Evolutionary conservation across 2,797 vertebrate genomes (phyloP).

Genomic region (Podarcis lilfordi): DNA sequence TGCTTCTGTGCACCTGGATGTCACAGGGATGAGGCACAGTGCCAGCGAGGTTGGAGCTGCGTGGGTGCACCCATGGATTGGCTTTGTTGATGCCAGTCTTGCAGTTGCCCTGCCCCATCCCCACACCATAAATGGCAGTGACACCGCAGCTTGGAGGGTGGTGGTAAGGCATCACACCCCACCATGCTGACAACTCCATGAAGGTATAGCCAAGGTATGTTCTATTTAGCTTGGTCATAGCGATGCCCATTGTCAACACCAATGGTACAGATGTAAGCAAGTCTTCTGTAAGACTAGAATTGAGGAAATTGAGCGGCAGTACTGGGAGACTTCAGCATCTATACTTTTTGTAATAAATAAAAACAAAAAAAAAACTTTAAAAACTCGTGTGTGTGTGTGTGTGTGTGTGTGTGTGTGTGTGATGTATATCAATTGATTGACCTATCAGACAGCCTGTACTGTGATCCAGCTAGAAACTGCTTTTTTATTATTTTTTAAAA

Average conservation of each 20-base stretch:
- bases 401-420: neutral
- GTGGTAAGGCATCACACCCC: too few relatives aligned
- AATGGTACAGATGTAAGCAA: neutral
- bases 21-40: too few relatives aligned
- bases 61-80: too few relatives aligned
- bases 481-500: neutral
- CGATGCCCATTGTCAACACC: neutral
- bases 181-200: too few relatives aligned
- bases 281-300: neutral
- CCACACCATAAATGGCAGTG: too few relatives aligned
- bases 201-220: neutral
- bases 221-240: neutral
- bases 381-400: neutral
- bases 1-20: too few relatives aligned
- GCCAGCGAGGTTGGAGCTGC: too few relatives aligned
- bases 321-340: neutral
- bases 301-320: neutral
- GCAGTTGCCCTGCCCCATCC: neutral
- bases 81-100: too few relatives aligned
- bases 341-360: constrained; percentile 52
- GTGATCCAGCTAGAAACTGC: neutral
- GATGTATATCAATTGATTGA: constrained; percentile 13
- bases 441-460: neutral
- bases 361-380: too few relatives aligned
- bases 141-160: too few relatives aligned